phyloP scores from a whole-genome alignment of 2,797 vertebrate genomes.

The Alectoris magna region DNA sequence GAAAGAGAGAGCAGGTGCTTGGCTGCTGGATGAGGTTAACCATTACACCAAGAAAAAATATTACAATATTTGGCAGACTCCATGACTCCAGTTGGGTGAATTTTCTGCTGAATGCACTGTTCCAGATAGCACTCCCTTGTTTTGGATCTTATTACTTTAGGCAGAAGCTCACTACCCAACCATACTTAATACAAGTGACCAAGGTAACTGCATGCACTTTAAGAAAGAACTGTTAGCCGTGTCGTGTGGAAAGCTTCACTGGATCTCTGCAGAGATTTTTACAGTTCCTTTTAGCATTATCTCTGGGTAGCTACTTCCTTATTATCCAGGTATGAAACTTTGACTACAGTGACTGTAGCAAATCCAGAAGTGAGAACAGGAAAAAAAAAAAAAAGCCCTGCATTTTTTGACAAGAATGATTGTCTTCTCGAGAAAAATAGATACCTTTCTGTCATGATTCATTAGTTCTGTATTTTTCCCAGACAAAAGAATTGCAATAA shows the following conservation, averaged over 20 bases:
- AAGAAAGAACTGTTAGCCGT: background rate
- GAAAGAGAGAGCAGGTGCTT: background rate
- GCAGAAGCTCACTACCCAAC: background rate
- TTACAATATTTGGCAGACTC: background rate
- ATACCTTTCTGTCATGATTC: background rate
- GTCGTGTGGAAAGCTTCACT: background rate
- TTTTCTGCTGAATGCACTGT: background rate
- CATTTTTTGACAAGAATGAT: background rate
- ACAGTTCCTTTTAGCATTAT: background rate
- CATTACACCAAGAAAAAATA: background rate
- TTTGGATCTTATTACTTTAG: background rate
- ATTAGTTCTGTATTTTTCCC: background rate
- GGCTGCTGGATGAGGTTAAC: background rate
- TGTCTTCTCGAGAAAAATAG: background rate
- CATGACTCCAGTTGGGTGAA: background rate
- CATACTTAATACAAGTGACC: background rate
- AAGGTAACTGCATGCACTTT: background rate
- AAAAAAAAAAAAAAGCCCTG: background rate
- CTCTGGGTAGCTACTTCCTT: background rate
- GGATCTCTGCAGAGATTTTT: background rate
- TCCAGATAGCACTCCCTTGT: background rate
- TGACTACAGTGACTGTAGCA: background rate
- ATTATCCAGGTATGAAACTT: background rate
- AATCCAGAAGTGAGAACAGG: background rate
- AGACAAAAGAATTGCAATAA: background rate